Evolutionary conservation across 2,797 vertebrate species (phyloP), one percentile per base, ranked within the genome.

Genomic region (Gymnodraco acuticeps): DNA sequence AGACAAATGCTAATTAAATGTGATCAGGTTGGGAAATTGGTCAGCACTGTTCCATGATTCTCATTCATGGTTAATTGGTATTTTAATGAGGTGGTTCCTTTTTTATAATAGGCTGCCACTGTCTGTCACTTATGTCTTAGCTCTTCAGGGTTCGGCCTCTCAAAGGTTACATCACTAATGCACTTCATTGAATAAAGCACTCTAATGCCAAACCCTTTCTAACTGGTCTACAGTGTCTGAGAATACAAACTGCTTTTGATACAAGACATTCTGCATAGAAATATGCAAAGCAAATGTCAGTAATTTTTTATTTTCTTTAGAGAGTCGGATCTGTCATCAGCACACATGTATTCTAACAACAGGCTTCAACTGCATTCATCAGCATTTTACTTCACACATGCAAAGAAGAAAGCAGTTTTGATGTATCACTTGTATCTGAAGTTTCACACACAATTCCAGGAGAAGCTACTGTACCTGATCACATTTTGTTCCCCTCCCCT

Each of bases 311-410:
- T 54, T 46, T 63, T 16, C 68, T 75, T 80, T 50, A 33, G 61
- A 83, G 70, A 72, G 64, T 51, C 59, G 43, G 63, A 85, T 89
- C 81, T 70, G 87, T 89, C 79, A 83, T 84, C 70, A 65, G 47
- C 62, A 64, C 59, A 70, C 55, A 81, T 84, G 77, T 56, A 72
- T 82, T 86, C 53, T 87, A 83, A 87, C 84, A 71, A 87, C 59
- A 77, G 51, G n/a, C 70, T 78, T 60, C 67, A 60, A 76, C 70
- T n/a, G 58, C 68, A 66, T 84, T 80, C 59, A 84, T 89, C 81
- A 87, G 81, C 78, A 63, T 73, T 89, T 86, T 84, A 60, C 23
- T 82, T 45, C 67, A 75, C 80, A 89, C 76, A 82, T 92, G 81
- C 73, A 81, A 88, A 77, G 60, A 82, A 68, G 56, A 46, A 76